Evolutionary conservation across 2,113 vertebrate species (phyloP), one percentile per base, ranked within the genome.

Genomic region (Ramphastos sulfuratus): DNA sequence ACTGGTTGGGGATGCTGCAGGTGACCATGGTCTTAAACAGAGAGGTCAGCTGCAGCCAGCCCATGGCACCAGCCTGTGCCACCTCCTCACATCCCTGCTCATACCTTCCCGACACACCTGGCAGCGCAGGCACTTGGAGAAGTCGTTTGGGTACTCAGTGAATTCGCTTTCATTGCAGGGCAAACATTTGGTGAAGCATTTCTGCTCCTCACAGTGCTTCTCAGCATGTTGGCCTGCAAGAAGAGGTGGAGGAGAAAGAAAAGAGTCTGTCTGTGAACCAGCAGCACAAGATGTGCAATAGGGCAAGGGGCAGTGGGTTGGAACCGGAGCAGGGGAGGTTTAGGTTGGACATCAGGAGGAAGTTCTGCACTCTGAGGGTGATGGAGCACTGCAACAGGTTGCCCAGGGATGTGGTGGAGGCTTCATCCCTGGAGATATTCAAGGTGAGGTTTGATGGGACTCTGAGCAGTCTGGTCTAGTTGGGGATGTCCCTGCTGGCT

Each of bases 31-130:
- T 58, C 76, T 52, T 30, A 4, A 46, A 31, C 2, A 19, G 31
- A 82, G 65, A 72, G 72, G 25, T 46, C 44, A 58, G 54, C 54
- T 33, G 35, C 55, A 72, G 8, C 63, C 87, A 50, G 58, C 63
- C 76, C 4, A 4, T 3, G 54, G 54, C 17, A 11, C 0, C 39
- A 30, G 24, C 48, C 72, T 39, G 73, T n/a, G 21, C 21, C 55
- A 0, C 15, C 61, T 50, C 27, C 33, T 42, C 28, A 6, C 42
- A n/a, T 4, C 66, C 20, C 66, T 23, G 61, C 17, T 91, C 66
- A 0, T 95, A 95, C 95, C 94, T 94, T 95, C 93, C 74, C 94
- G 78, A 31, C 94, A 96, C 1, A 20, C 44, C 7, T 2, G 13
- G 81, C 96, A 97, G 9, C 23, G 10, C 2, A 37, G 54, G 74